phyloP scores from a whole-genome alignment of 2,113 vertebrate genomes.

The Alaudala cheleensis region DNA sequence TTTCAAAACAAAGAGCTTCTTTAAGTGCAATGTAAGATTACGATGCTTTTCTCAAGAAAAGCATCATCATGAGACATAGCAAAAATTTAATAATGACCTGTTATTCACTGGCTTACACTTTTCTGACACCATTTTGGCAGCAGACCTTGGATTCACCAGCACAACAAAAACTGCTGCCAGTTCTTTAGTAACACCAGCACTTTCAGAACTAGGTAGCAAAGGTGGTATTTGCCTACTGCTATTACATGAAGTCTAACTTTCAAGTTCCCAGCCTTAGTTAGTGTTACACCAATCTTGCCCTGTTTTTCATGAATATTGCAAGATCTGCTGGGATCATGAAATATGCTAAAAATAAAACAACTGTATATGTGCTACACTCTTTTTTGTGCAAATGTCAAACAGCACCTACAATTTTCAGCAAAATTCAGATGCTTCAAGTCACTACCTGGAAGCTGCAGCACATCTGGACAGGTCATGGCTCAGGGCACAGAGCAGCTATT shows the following conservation, averaged over 20 bases:
- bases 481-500: not conserved
- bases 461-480: not conserved
- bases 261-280: not conserved
- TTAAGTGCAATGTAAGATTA: not conserved
- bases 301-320: not conserved
- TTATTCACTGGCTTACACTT: not conserved
- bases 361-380: not conserved
- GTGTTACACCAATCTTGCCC: not conserved
- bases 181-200: not conserved
- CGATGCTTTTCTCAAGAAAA: constrained; percentile 21
- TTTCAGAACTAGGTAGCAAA: not conserved
- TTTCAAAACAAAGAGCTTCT: constrained; percentile 54
- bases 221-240: not conserved
- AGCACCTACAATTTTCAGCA: not conserved
- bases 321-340: not conserved
- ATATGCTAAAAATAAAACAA: not conserved
- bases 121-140: not conserved
- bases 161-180: not conserved
- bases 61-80: not conserved
- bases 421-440: not conserved
- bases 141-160: not conserved
- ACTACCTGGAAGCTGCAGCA: not conserved
- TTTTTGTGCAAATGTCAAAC: not conserved
- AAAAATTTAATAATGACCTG: constrained; percentile 9
- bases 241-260: not conserved